A percentile compares a stretch with the other conserved stretches of the same genome.
Conservation (phyloP, 2,113 vertebrate genomes). For the Accipiter virgatus region DNA sequence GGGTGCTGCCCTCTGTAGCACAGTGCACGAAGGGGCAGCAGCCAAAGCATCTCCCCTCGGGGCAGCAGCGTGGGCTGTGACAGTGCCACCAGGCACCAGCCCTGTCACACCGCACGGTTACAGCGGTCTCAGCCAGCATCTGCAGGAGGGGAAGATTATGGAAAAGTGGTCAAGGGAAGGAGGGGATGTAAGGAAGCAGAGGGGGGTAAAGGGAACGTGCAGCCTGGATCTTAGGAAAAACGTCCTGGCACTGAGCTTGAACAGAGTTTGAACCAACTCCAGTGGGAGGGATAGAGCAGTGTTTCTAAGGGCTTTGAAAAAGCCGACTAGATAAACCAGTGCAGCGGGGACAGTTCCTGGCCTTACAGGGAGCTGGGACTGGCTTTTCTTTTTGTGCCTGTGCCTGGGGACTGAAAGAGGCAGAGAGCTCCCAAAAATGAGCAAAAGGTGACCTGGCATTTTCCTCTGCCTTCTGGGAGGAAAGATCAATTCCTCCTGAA, state of each 20-base stretch:
- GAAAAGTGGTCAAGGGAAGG: background rate
- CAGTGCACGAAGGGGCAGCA: background rate
- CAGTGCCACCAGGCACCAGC: background rate
- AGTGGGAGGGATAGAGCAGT: background rate
- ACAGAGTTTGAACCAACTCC: background rate
- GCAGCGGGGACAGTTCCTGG: background rate
- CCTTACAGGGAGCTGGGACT: background rate
- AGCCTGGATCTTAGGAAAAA: background rate
- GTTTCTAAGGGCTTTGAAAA: background rate
- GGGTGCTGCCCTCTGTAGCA: background rate
- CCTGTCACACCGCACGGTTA: rapidly evolving
- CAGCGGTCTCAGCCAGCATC: rapidly evolving
- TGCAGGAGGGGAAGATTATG: background rate
- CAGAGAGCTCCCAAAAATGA: background rate
- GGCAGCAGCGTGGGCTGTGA: background rate
- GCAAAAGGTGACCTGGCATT: background rate
- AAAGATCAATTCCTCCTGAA: background rate
- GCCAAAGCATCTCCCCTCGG: rapidly evolving
- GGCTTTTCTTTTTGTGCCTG: background rate
- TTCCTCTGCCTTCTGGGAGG: background rate
- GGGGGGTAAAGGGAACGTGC: background rate
- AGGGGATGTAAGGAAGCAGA: background rate
- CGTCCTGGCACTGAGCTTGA: background rate
- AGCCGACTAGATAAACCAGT: background rate
- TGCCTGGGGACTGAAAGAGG: background rate